Evolutionary conservation across 2,888 invertebrate species (phyloP).

Genomic region (Acanthosepion esculentum): DNA sequence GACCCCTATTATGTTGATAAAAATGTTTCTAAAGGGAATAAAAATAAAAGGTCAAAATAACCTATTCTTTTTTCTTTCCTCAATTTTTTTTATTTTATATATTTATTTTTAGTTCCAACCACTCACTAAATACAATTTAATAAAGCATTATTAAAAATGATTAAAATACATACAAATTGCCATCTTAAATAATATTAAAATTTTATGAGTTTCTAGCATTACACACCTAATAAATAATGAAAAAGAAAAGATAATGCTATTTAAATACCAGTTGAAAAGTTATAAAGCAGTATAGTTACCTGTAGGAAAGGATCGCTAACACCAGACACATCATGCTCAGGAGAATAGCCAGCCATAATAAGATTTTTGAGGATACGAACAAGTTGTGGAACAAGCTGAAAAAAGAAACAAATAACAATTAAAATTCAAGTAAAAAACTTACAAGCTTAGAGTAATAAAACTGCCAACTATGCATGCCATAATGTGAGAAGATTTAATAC

Average conservation of each 20-base stretch:
- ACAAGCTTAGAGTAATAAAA: background rate
- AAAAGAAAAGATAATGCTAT: background rate
- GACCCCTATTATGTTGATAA: background rate
- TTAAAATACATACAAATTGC: no score
- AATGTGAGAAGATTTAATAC: background rate
- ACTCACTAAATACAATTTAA: background rate
- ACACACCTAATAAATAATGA: no score
- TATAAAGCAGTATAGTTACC: constrained; percentile 78
- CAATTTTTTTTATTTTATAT: background rate
- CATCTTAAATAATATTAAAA: no score
- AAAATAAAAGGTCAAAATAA: background rate
- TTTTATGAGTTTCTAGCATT: no score
- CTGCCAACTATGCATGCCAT: background rate
- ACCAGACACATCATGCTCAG: constrained; percentile 99
- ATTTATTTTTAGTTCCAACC: background rate
- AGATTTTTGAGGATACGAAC: constrained; percentile 98
- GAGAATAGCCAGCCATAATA: constrained; percentile 98
- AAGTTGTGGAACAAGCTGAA: constrained; percentile 96
- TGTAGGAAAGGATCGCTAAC: constrained; percentile 99
- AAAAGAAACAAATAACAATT: constrained; percentile 49
- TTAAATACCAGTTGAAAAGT: background rate
- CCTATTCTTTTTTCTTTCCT: background rate
- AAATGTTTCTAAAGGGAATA: background rate
- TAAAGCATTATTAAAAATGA: no score
- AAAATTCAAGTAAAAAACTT: background rate